These are phyloP conservation scores for Sphecodes monilicornis DNA, from an alignment of 2,888 invertebrate genomes.

Conservation along the genomic window DNA sequence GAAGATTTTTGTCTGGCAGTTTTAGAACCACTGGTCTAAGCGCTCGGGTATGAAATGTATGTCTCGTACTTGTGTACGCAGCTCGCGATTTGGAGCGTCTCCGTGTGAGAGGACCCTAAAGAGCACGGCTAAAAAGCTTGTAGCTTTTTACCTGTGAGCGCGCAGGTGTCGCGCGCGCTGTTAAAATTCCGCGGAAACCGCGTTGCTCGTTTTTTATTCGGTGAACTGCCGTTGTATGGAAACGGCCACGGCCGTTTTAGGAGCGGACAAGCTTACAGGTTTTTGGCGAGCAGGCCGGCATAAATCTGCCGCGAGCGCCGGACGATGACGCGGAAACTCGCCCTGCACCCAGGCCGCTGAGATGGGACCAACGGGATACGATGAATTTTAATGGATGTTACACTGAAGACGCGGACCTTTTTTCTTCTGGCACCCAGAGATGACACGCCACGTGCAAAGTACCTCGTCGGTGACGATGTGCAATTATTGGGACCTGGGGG, in stretches of 20 bases:
- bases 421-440: background rate
- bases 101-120: slow-evolving; percentile 19
- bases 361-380: background rate
- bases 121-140: slow-evolving; percentile 17
- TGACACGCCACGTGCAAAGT: slow-evolving; percentile 1
- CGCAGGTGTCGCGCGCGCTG: slow-evolving; percentile 42
- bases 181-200: slow-evolving; percentile 37
- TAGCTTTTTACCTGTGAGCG: slow-evolving; percentile 32
- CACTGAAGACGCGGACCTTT: background rate
- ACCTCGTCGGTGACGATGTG: background rate
- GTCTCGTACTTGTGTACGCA: too few relatives aligned
- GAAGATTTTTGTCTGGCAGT: too few relatives aligned
- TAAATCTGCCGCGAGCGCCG: slow-evolving; percentile 9
- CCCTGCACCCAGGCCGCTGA: background rate
- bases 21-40: too few relatives aligned
- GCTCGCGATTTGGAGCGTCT: background rate
- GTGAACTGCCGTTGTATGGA: slow-evolving; percentile 5
- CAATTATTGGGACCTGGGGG: background rate
- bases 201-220: background rate
- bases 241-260: background rate
- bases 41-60: background rate
- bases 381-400: slow-evolving; percentile 19
- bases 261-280: slow-evolving; percentile 7
- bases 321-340: slow-evolving; percentile 11
- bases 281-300: background rate